Evolutionary conservation across 2,888 invertebrate genomes (phyloP), one percentile per base, ranked within the genome.

Genomic region (Eupithecia vulgata): DNA sequence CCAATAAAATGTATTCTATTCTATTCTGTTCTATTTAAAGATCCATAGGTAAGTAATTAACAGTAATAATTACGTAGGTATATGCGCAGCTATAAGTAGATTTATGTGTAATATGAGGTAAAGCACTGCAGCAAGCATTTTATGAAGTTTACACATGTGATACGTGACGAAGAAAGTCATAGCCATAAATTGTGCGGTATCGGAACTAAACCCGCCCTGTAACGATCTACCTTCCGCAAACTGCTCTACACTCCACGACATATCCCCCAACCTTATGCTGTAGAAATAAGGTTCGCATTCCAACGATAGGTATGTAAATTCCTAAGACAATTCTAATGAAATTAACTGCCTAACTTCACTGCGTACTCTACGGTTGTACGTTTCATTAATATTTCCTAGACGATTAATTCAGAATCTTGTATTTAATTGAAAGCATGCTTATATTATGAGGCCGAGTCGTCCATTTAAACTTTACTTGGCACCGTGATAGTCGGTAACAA

Each of bases 151-250:
- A 73, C 82, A 82, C 80, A 81, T 78, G 82, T 74, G 78, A 78
- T 76, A 84, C 82, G 82, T 84, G 83, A 82, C 78, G 78, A 78
- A 82, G 83, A 84, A 83, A 86, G 83, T 82, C 84, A 84, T 84
- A 77, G 82, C 74, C 82, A 84, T 85, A 84, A 88, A 88, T 87
- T 83, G 78, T 79, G 83, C 85, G 81, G 80, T 84, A 86, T 85
- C 84, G 83, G 85, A 85, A 86, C 82, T 83, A 82, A 83, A 83
- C 82, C 82, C 76, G 71, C 74, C 77, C 76, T 81, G 73, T 80
- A 82, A 84, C 81, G 78, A 82, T 79, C 80, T 71, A 78, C 77
- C 79, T 78, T 79, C 71, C 77, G 69, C 78, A 77, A 78, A 72
- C 67, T 76, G 69, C 69, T 61, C 59, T 72, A 71, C 57, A 64